Evolutionary conservation across 2,797 vertebrate genomes (phyloP), one percentile per base, ranked within the genome.

Genomic region (Bryconaethiops microstoma): DNA sequence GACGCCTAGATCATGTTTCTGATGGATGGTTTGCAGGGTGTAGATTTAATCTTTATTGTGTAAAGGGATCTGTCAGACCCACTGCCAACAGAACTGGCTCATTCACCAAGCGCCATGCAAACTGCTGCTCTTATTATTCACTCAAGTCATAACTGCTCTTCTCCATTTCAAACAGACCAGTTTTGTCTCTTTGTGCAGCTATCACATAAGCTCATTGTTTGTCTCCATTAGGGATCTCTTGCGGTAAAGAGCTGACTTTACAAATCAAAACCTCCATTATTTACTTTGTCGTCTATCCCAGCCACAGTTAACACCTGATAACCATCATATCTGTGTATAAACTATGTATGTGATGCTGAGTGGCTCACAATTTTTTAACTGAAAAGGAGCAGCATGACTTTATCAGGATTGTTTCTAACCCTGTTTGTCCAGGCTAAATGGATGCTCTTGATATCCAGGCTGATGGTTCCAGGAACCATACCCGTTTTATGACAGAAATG

Each of bases 171-270:
- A 82, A 90, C 80, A 10, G 82, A 90, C 85, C 88, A 85, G 89
- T 90, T 92, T 86, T 87, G 89, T 84, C 84, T 85, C 90, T 92
- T 91, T 88, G 85, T 88, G 70, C 62, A 86, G 40, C 74, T 85
- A 86, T 90, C 88, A 91, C 89, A 90, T 89, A 87, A 89, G 86
- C 89, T 89, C 84, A 76, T 82, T 86, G 25, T 86, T 87, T 57
- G 80, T 83, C 84, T 82, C 86, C 81, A 85, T 86, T 87, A 84
- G 83, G 80, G 77, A 74, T 35, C 76, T 89, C 90, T 87, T 7
- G 81, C 84, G 84, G 83, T 69, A 45, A 64, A 60, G 54, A 29
- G 64, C 59, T 59, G 83, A 62, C 74, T 77, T 82, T 77, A 68
- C 29, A 73, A 79, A 82, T 77, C 74, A 67, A 77, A 78, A 73